phyloP scores from a whole-genome alignment of 1,140 invertebrate species.

The Scaptomyza pallida region DNA sequence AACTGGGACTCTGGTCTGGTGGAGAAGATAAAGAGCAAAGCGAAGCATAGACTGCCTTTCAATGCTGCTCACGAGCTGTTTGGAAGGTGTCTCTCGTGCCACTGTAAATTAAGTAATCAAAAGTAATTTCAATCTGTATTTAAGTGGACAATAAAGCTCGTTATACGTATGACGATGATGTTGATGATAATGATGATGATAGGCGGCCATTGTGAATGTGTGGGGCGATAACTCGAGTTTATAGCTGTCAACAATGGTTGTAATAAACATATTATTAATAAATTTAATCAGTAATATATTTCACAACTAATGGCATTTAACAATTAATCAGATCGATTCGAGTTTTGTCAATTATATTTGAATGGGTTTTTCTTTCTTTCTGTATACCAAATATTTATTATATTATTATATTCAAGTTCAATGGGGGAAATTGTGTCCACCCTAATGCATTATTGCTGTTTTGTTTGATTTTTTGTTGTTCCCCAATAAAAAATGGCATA shows the following conservation, averaged over 20 bases:
- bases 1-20: not conserved
- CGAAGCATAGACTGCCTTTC: not conserved
- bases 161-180: too few species aligned
- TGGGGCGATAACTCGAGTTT: conserved; percentile 15
- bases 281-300: not conserved
- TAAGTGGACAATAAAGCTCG: conserved; percentile 78
- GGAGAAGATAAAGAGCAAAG: conserved; percentile 4
- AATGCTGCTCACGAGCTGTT: not conserved
- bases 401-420: too few species aligned
- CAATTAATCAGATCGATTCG: too few species aligned
- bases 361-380: too few species aligned
- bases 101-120: conserved; percentile 70
- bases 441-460: not conserved
- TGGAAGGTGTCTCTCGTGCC: conserved; percentile 19
- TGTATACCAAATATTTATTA: too few species aligned
- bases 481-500: conserved; percentile 62
- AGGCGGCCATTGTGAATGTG: conserved; percentile 60
- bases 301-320: not conserved
- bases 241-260: conserved; percentile 27
- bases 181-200: conserved; percentile 57
- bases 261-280: conserved; percentile 1
- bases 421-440: not conserved
- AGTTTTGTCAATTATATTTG: too few species aligned
- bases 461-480: conserved; percentile 31
- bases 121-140: conserved; percentile 73